Conservation (phyloP, 2,113 vertebrate species). For the Cyprinus carpio region DNA sequence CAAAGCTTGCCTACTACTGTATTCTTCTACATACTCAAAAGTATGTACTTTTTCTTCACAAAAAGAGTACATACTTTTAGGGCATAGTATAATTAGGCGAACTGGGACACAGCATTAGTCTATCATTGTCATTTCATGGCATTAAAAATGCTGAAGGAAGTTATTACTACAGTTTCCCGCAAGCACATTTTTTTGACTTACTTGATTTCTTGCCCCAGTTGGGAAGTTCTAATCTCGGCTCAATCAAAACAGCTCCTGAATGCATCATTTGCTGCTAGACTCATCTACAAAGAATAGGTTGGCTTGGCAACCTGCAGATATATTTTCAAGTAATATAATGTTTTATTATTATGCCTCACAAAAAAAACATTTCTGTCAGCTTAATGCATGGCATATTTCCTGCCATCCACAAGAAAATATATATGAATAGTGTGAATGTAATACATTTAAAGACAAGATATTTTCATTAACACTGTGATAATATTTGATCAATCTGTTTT, state of each 20-base stretch:
- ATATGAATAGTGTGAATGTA: background rate
- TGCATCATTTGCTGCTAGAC: slow-evolving; percentile 49
- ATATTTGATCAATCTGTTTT: background rate
- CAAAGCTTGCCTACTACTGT: too few species aligned
- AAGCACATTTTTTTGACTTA: slow-evolving; percentile 41
- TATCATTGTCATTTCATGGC: slow-evolving; percentile 42
- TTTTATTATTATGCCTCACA: background rate
- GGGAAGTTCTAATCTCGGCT: background rate
- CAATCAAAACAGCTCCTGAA: background rate
- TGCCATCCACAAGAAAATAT: background rate
- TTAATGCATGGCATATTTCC: too few species aligned
- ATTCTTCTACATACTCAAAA: too few species aligned
- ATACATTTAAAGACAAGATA: background rate
- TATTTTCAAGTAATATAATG: too few species aligned
- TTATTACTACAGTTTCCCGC: background rate
- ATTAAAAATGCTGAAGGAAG: slow-evolving; percentile 40
- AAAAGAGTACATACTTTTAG: too few species aligned
- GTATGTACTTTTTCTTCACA: too few species aligned
- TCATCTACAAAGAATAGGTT: slow-evolving; percentile 47
- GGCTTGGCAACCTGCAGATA: slow-evolving; percentile 55
- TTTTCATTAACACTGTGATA: background rate
- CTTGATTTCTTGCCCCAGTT: slow-evolving; percentile 65
- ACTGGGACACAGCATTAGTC: too few species aligned
- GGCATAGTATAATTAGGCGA: too few species aligned
- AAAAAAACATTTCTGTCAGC: background rate